Percentiles rank a stretch among this genome's conserved stretches.
Conservation (phyloP, 2,797 vertebrate species). For the Sciaenops ocellatus region DNA sequence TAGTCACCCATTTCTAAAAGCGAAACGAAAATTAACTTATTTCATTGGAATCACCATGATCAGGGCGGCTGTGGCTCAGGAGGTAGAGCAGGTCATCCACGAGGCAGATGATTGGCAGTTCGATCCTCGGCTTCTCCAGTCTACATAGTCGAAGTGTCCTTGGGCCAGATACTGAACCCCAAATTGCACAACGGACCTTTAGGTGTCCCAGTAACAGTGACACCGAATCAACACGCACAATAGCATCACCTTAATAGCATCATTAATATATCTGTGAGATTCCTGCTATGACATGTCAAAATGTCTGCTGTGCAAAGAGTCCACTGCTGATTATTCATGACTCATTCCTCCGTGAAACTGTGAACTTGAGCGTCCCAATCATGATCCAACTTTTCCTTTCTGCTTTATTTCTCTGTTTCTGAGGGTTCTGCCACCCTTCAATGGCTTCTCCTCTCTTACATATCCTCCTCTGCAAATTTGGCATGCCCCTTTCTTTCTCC, state of each 20-base stretch:
- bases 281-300: too few species aligned
- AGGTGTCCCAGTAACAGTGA: too few species aligned
- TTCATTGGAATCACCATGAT: neutral
- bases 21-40: neutral
- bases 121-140: too few species aligned
- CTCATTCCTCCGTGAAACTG: too few species aligned
- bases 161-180: neutral
- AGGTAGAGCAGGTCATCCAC: too few species aligned
- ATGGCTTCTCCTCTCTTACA: neutral
- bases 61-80: neutral
- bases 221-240: too few species aligned
- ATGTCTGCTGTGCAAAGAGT: too few species aligned
- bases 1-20: neutral
- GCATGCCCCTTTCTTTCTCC: neutral
- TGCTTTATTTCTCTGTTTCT: neutral
- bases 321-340: neutral
- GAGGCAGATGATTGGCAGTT: too few species aligned
- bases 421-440: neutral
- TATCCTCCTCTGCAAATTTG: conserved; percentile 9
- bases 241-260: too few species aligned
- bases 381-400: neutral
- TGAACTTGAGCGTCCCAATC: neutral
- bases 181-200: neutral
- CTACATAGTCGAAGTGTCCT: too few species aligned
- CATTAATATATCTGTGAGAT: too few species aligned